Evolutionary conservation across 1,140 invertebrate genomes (phyloP).

Genomic region (Camponotus floridanus): DNA sequence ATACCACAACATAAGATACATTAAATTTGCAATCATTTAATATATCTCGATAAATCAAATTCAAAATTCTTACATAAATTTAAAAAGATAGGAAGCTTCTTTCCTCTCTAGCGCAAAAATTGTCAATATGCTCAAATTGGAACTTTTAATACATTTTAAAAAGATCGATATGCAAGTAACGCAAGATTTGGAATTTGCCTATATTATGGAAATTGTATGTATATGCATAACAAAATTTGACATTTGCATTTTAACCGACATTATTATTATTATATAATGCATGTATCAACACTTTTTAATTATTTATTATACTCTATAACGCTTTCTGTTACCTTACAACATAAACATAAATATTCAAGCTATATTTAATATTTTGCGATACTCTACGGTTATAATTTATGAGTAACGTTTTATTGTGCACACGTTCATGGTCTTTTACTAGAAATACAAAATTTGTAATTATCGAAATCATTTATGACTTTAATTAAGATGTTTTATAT

Average conservation of each 20-base stretch:
- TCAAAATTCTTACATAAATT: not conserved
- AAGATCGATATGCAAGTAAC: not conserved
- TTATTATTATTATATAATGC: conserved; percentile 34
- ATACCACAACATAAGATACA: not conserved
- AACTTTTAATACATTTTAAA: not conserved
- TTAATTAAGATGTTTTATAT: conserved; percentile 35
- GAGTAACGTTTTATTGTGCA: conserved; percentile 8
- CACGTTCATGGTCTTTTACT: conserved; percentile 12
- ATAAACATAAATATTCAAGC: conserved; percentile 46
- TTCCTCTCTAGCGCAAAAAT: not conserved
- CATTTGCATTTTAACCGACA: not conserved
- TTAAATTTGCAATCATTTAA: conserved; percentile 1
- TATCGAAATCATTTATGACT: conserved; percentile 7
- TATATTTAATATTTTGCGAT: conserved; percentile 34
- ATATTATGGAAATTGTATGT: not conserved
- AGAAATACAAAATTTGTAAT: conserved; percentile 29
- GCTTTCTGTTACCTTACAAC: conserved; percentile 37
- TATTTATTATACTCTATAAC: conserved; percentile 22
- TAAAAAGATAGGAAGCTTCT: not conserved
- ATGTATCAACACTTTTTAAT: conserved; percentile 20
- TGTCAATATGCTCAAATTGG: not conserved
- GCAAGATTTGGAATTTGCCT: conserved; percentile 12
- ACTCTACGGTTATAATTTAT: conserved; percentile 40
- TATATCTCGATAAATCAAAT: not conserved
- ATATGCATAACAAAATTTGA: conserved; percentile 5